A percentile compares a stretch with the other conserved stretches of the same genome.
Evolutionary conservation across 2,888 invertebrate genomes (phyloP).

Genomic region (Pseudococcus viburni): DNA sequence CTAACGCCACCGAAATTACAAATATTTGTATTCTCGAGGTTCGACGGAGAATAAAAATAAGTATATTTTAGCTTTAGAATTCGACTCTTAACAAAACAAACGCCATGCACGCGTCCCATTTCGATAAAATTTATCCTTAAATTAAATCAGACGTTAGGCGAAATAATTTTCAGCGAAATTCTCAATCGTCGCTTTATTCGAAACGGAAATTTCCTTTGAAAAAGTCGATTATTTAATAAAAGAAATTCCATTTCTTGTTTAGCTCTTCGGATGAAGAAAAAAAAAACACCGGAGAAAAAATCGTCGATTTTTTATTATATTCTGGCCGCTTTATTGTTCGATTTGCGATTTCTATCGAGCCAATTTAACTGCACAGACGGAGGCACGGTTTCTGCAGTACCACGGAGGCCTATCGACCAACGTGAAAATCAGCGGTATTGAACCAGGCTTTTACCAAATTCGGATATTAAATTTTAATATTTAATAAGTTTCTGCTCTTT

Average conservation of each 20-base stretch:
- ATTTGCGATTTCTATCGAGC: not conserved
- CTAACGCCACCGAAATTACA: not conserved
- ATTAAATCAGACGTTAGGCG: constrained; percentile 28
- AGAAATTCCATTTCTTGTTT: constrained; percentile 9
- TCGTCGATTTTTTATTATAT: constrained; percentile 6
- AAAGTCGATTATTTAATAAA: constrained; percentile 47
- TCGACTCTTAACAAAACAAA: not conserved
- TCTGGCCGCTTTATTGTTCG: not conserved
- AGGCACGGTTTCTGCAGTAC: not conserved
- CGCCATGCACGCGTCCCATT: not conserved
- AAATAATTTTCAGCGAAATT: constrained; percentile 24
- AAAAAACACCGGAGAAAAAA: not conserved
- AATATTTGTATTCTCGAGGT: constrained; percentile 42
- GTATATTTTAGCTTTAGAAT: not conserved
- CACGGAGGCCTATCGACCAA: not conserved
- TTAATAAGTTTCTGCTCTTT: not conserved
- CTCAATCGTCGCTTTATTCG: constrained; percentile 21
- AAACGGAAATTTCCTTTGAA: constrained; percentile 32
- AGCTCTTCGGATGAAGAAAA: not conserved
- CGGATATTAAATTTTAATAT: constrained; percentile 12
- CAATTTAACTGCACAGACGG: not conserved
- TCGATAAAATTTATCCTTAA: constrained; percentile 41
- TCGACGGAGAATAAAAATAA: not conserved
- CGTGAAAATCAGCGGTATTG: not conserved
- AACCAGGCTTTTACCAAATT: constrained; percentile 1